These are phyloP conservation scores for Oreochromis grahami DNA, from an alignment of 2,797 vertebrate species.

Conservation along the genomic window DNA sequence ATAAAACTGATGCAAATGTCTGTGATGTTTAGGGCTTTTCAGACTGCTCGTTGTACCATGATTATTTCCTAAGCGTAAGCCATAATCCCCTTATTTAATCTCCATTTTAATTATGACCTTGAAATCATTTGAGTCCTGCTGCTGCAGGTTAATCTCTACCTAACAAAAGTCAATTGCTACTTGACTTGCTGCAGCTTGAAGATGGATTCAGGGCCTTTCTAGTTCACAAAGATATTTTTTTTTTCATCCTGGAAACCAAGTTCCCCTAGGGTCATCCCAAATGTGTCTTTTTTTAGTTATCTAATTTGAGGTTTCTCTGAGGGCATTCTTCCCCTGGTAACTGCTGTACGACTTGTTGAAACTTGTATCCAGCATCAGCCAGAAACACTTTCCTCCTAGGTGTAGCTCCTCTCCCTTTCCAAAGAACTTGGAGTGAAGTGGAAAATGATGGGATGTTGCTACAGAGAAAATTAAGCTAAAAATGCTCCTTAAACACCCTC, in stretches of 20 bases:
- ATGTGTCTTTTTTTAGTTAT: conserved; percentile 27
- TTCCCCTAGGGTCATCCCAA: not conserved
- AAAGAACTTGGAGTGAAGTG: conserved; percentile 34
- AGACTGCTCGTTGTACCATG: conserved; percentile 1
- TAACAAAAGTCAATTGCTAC: conserved; percentile 1
- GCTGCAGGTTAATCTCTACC: conserved; percentile 4
- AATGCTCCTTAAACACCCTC: conserved; percentile 10
- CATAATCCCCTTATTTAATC: conserved; percentile 36
- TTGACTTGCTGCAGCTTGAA: conserved; percentile 12
- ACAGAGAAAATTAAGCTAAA: conserved; percentile 24
- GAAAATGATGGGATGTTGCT: conserved; percentile 40
- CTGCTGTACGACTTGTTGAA: conserved; percentile 36
- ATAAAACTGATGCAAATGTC: not conserved
- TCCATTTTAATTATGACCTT: conserved; percentile 25
- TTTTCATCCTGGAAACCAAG: not conserved
- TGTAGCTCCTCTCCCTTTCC: conserved; percentile 1
- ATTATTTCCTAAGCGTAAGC: conserved; percentile 17
- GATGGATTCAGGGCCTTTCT: not conserved
- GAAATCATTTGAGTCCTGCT: conserved; percentile 11
- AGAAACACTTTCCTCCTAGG: not conserved
- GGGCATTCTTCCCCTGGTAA: conserved; percentile 25
- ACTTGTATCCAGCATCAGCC: conserved; percentile 15
- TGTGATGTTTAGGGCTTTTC: conserved; percentile 1
- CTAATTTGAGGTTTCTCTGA: conserved; percentile 40
- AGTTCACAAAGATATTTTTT: not conserved